These are phyloP conservation scores for Leptothorax acervorum DNA, from an alignment of 2,888 invertebrate species.

Conservation along the genomic window DNA sequence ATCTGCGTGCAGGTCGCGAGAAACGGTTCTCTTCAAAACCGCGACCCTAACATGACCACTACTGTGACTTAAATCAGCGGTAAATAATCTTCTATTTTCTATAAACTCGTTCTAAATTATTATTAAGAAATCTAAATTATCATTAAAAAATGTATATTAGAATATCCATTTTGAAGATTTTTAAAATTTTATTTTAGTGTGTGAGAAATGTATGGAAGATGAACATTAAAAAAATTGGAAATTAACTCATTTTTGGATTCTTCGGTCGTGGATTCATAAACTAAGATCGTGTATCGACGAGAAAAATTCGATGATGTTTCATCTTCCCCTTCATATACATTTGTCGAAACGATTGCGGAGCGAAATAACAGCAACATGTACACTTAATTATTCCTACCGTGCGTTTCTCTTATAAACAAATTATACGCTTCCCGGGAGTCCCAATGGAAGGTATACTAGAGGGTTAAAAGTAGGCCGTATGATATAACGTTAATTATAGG, in stretches of 20 bases:
- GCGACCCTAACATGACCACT: neutral
- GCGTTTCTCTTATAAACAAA: slow-evolving; percentile 34
- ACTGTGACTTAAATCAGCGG: neutral
- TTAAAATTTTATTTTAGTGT: neutral
- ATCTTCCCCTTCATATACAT: neutral
- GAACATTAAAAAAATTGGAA: neutral
- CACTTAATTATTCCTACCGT: slow-evolving; percentile 24
- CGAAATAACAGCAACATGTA: neutral
- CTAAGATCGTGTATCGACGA: neutral
- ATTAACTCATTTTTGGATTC: neutral
- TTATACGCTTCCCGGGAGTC: slow-evolving; percentile 30
- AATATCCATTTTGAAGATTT: neutral
- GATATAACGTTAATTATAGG: slow-evolving; percentile 53
- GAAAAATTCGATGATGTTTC: neutral
- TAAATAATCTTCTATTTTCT: neutral
- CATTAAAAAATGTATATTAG: neutral
- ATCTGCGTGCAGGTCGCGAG: slow-evolving; percentile 35
- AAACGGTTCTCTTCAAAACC: slow-evolving; percentile 14
- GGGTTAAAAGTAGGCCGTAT: slow-evolving; percentile 45
- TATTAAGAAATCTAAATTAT: neutral
- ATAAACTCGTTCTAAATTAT: neutral
- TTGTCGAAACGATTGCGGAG: neutral
- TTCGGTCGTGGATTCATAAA: neutral
- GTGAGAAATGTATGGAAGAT: neutral
- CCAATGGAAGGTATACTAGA: neutral